Percentiles rank a stretch among this genome's conserved stretches.
Conservation (phyloP, 2,113 vertebrate species). For the Cercocebus atys region DNA sequence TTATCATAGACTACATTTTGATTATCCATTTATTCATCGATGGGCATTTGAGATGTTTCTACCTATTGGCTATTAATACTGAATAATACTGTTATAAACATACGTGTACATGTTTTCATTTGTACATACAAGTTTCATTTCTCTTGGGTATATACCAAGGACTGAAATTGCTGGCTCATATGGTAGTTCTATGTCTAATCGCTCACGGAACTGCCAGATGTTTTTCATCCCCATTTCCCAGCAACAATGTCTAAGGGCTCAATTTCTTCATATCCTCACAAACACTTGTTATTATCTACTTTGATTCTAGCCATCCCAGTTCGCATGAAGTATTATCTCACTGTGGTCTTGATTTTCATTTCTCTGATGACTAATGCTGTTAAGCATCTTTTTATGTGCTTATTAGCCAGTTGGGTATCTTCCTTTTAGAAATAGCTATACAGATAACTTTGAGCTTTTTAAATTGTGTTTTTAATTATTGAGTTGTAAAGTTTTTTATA, state of each 20-base stretch:
- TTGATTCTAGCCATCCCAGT: not conserved
- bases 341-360: not conserved
- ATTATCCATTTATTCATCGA: not conserved
- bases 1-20: not conserved
- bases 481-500: no score
- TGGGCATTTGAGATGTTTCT: not conserved
- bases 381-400: no score
- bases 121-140: not conserved
- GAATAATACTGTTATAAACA: not conserved
- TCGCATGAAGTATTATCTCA: not conserved
- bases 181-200: not conserved
- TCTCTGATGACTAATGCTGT: no score
- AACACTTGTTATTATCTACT: not conserved
- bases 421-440: no score
- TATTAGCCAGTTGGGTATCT: no score
- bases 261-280: not conserved
- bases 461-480: no score
- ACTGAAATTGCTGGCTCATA: not conserved
- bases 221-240: not conserved
- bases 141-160: not conserved
- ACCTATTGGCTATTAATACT: not conserved
- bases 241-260: no score
- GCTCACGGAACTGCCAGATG: not conserved
- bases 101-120: not conserved
- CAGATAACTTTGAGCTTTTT: no score